These are phyloP conservation scores for Girardinus metallicus DNA, from an alignment of 2,797 vertebrate species.

Conservation along the genomic window DNA sequence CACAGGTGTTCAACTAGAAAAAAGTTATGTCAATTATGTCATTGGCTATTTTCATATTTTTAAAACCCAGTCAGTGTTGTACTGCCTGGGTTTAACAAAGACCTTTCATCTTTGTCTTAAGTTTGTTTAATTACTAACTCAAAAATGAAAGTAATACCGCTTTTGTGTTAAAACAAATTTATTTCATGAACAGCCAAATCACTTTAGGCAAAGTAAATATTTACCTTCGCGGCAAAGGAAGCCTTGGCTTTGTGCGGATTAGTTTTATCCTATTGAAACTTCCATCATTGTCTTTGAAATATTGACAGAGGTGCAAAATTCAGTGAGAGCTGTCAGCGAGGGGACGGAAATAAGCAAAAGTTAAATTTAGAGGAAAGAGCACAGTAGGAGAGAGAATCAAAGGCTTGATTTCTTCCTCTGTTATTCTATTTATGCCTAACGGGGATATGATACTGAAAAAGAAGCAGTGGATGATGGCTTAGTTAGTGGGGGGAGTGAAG, in stretches of 20 bases:
- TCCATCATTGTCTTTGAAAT: conserved; percentile 59
- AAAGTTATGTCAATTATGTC: too few relatives aligned
- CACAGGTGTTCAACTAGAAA: too few relatives aligned
- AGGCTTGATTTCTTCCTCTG: conserved; percentile 5
- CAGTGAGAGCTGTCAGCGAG: conserved; percentile 19
- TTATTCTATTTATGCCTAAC: conserved; percentile 37
- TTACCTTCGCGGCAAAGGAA: conserved; percentile 7
- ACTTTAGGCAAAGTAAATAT: neutral
- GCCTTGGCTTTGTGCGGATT: conserved; percentile 39
- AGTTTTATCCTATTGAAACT: conserved; percentile 43
- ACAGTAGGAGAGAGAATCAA: conserved; percentile 5
- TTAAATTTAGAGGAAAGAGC: conserved; percentile 15
- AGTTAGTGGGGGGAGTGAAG: conserved; percentile 14
- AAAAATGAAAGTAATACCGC: neutral
- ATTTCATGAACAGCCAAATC: neutral
- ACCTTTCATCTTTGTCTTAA: neutral
- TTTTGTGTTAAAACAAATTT: neutral
- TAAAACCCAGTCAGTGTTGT: neutral
- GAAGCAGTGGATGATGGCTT: conserved; percentile 17
- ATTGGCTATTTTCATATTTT: neutral
- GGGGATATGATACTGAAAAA: conserved; percentile 16
- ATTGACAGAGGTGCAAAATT: conserved; percentile 26
- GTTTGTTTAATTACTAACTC: neutral
- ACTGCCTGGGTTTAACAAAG: neutral
- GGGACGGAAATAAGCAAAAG: conserved; percentile 21